Evolutionary conservation across 92 coral and sea anemone genomes (phyloP).

Genomic region (Paragorgia papillata): DNA sequence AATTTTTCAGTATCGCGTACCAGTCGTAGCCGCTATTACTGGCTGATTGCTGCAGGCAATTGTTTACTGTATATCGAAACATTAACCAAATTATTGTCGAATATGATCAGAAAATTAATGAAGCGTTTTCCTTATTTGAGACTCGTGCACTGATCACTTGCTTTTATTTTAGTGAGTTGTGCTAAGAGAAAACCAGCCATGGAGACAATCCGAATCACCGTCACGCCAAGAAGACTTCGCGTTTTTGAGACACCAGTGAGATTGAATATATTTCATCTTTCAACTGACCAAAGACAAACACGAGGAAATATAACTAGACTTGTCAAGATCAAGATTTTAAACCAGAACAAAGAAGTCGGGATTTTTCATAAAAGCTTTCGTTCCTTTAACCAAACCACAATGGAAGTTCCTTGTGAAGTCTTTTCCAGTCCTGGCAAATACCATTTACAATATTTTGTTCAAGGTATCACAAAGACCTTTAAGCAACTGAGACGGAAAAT

Average conservation of each 20-base stretch:
- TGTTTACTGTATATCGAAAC: no score
- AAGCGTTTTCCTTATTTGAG: slow-evolving; percentile 5
- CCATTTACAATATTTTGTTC: slow-evolving; percentile 71
- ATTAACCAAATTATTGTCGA: neutral
- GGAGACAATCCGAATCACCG: neutral
- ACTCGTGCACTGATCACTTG: neutral
- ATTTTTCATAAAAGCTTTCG: slow-evolving; percentile 1
- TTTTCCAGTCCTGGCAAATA: slow-evolving; percentile 85
- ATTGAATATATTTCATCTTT: slow-evolving; percentile 8
- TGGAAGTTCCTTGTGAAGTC: slow-evolving; percentile 64
- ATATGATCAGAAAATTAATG: neutral
- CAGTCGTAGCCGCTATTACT: no score
- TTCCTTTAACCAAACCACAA: neutral
- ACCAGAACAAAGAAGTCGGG: slow-evolving; percentile 1
- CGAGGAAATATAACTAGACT: neutral
- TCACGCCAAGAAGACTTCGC: slow-evolving; percentile 17
- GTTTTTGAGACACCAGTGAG: slow-evolving; percentile 19
- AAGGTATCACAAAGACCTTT: slow-evolving; percentile 59
- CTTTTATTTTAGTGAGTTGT: neutral
- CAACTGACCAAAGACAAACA: neutral
- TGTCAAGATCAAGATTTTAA: slow-evolving; percentile 18
- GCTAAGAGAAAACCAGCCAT: neutral
- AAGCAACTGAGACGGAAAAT: slow-evolving; percentile 58
- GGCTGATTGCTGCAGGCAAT: no score
- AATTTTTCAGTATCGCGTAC: no score